These are phyloP conservation scores for Dusona sp. DNA, from an alignment of 2,888 invertebrate species.

Conservation along the genomic window DNA sequence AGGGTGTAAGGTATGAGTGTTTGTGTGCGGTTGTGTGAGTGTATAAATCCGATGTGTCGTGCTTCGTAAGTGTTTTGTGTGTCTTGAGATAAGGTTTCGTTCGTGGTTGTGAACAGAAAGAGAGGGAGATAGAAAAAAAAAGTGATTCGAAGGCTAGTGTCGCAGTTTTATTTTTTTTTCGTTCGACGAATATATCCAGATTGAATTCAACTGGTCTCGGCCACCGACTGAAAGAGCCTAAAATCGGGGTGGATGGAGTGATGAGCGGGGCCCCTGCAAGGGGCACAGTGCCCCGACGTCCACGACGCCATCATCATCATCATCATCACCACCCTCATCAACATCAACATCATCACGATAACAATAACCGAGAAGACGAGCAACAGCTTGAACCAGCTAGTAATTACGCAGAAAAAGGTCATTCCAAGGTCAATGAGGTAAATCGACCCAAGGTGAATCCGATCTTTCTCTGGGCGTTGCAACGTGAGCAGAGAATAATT, in stretches of 20 bases:
- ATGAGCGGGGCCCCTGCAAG: constrained; percentile 84
- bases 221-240: constrained; percentile 56
- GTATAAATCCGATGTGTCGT: constrained; percentile 15
- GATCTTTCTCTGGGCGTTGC: constrained; percentile 94
- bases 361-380: constrained; percentile 59
- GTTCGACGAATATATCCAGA: constrained; percentile 18
- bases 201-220: constrained; percentile 49
- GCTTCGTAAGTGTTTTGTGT: constrained; percentile 4
- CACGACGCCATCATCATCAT: constrained; percentile 81
- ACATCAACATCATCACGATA: constrained; percentile 71
- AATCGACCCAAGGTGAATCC: constrained; percentile 90
- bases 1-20: constrained; percentile 6
- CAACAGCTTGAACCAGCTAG: constrained; percentile 64
- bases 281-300: constrained; percentile 83
- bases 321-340: constrained; percentile 76
- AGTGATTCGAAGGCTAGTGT: constrained; percentile 7
- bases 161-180: neutral
- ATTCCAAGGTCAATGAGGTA: constrained; percentile 80
- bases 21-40: neutral
- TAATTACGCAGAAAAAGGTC: constrained; percentile 48
- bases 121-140: neutral
- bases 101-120: constrained; percentile 3
- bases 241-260: constrained; percentile 82
- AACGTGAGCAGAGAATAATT: constrained; percentile 92
- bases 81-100: constrained; percentile 18